Evolutionary conservation across 2,888 invertebrate genomes (phyloP), one percentile per base, ranked within the genome.

Genomic region (Patella ulyssiponensis): DNA sequence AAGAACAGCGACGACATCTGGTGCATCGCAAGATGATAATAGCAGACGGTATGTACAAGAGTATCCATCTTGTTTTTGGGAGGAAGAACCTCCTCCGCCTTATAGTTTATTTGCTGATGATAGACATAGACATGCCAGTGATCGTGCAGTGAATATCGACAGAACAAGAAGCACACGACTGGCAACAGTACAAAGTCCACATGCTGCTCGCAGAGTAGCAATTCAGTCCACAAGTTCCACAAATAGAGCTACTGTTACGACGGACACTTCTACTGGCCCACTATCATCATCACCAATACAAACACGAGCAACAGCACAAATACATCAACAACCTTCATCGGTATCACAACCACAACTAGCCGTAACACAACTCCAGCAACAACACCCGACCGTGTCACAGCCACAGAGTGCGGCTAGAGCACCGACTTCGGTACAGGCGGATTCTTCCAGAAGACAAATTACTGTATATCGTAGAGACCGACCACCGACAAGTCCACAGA

Each of bases 71-170:
- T 80, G 80, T 69, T 80, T 76, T 71, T 80, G 80, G 80, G 80
- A 80, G 54, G 80, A 80, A 76, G 80, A 77, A n/a, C 80, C 80
- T 15, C 80, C 80, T 2, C 80, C 80, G 33, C 80, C 80, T 54
- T 80, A 80, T 52, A 73, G 76, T 20, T 54, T 75, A 11, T 52
- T 75, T 33, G 75, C 70, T n/a, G 75, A 70, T 17, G 75, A 69
- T n/a, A 23, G 74, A 74, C 74, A 58, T 27, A 70, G 23, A 4
- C 20, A 23, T 14, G 20, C 64, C 20, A 64, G 64, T 20, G 23
- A 64, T 23, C 64, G 64, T 23, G 23, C 23, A 23, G 23, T 64
- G 11, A 64, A 23, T 23, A 23, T 64, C 20, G 64, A 64, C 11
- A 64, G 64, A 14, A 64, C 64, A 7, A 64, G 23, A 23, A 64